A percentile compares a stretch with the other conserved stretches of the same genome.
Evolutionary conservation across 2,113 vertebrate genomes (phyloP).

Genomic region (Ploceus nigricollis): DNA sequence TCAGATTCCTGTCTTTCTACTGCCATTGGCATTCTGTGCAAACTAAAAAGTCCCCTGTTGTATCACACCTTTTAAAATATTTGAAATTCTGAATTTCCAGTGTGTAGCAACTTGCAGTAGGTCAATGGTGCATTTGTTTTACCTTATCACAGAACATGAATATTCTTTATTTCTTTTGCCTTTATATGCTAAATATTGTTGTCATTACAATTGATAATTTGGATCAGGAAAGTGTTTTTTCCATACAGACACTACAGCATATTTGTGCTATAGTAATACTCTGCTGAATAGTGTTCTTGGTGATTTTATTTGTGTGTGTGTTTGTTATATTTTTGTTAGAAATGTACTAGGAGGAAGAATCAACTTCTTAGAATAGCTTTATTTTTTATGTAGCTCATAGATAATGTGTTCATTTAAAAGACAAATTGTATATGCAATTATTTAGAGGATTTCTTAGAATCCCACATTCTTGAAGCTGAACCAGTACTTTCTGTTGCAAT

Average conservation of each 20-base stretch:
- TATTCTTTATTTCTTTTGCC: background rate
- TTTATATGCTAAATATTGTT: background rate
- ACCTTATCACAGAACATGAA: background rate
- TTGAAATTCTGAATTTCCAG: background rate
- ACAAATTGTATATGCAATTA: background rate
- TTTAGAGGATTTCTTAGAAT: conserved; percentile 38
- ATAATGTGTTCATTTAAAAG: background rate
- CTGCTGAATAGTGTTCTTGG: background rate
- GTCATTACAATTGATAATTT: background rate
- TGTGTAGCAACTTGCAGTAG: background rate
- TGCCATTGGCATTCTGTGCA: background rate
- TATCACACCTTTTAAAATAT: background rate
- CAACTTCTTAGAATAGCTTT: background rate
- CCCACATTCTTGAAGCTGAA: background rate
- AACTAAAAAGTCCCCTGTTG: background rate
- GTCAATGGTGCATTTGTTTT: background rate
- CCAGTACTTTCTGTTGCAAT: conserved; percentile 32
- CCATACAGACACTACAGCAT: background rate
- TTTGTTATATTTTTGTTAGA: background rate
- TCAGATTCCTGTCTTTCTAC: background rate
- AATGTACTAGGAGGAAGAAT: background rate
- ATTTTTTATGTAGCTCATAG: background rate
- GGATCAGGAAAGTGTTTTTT: background rate
- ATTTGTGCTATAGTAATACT: background rate
- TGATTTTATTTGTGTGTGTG: background rate